These are phyloP conservation scores for Saccopteryx leptura DNA, from an alignment of 2,113 vertebrate genomes.

Conservation along the genomic window DNA sequence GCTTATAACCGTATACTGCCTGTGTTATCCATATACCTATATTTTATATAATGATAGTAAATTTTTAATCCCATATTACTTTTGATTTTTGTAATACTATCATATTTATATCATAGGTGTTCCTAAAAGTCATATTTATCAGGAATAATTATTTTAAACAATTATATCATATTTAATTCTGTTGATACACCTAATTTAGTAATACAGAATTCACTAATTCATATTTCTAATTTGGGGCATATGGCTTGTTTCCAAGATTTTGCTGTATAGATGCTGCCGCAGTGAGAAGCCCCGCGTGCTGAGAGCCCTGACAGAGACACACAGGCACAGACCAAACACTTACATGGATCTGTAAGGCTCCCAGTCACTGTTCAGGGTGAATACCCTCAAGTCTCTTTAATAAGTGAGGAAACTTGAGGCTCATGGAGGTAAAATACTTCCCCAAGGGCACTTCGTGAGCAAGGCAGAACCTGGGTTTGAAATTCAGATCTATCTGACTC, in stretches of 20 bases:
- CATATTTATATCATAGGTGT: neutral
- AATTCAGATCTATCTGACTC: conserved; percentile 56
- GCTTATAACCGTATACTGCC: neutral
- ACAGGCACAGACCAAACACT: neutral
- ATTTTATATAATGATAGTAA: neutral
- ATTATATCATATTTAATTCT: neutral
- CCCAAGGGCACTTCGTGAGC: conserved; percentile 37
- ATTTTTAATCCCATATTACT: neutral
- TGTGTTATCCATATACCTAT: neutral
- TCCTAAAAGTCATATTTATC: neutral
- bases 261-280: neutral
- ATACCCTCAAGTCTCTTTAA: conserved; percentile 33
- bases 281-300: neutral
- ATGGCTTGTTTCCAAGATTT: neutral
- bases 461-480: conserved; percentile 46
- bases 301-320: neutral
- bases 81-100: neutral
- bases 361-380: neutral
- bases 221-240: neutral
- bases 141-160: neutral
- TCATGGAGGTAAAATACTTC: conserved; percentile 17
- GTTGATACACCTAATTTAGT: neutral
- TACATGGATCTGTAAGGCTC: conserved; percentile 22
- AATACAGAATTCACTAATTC: neutral
- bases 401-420: conserved; percentile 60